These are phyloP conservation scores for Diplazon laetatorius DNA, from an alignment of 2,888 invertebrate genomes.

Conservation along the genomic window DNA sequence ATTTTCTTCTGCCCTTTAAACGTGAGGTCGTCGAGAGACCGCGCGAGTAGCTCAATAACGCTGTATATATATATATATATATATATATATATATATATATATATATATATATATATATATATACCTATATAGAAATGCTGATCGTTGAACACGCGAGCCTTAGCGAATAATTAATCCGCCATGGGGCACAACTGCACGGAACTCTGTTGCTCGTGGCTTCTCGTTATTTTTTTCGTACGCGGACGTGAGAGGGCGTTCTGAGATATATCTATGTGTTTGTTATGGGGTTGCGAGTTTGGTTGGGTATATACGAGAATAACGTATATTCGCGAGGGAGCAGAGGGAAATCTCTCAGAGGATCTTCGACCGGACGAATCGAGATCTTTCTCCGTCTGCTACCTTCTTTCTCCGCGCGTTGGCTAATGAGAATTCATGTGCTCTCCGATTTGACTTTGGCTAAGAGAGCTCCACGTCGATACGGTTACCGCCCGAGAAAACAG, in stretches of 20 bases:
- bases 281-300: constrained; percentile 40
- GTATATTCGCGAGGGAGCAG: constrained; percentile 41
- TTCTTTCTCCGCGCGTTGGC: constrained; percentile 60
- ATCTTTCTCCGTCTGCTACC: constrained; percentile 46
- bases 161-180: constrained; percentile 21
- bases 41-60: constrained; percentile 20
- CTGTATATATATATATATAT: no score
- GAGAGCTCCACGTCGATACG: constrained; percentile 37
- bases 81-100: no score
- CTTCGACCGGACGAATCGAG: constrained; percentile 59
- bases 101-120: no score
- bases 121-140: constrained; percentile 16
- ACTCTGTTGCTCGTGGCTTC: background rate
- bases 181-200: constrained; percentile 4
- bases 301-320: constrained; percentile 39
- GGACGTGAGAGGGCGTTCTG: constrained; percentile 21
- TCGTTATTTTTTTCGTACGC: constrained; percentile 17
- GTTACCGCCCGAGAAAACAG: constrained; percentile 11
- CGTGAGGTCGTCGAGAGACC: constrained; percentile 5
- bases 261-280: constrained; percentile 34
- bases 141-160: constrained; percentile 18
- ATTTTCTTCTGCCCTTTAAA: background rate
- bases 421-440: constrained; percentile 68
- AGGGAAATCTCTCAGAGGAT: constrained; percentile 64
- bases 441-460: constrained; percentile 26